Percentiles rank a stretch among this genome's conserved stretches.
phyloP scores from a whole-genome alignment of 2,797 vertebrate genomes.

The Enteromius treurensis region DNA sequence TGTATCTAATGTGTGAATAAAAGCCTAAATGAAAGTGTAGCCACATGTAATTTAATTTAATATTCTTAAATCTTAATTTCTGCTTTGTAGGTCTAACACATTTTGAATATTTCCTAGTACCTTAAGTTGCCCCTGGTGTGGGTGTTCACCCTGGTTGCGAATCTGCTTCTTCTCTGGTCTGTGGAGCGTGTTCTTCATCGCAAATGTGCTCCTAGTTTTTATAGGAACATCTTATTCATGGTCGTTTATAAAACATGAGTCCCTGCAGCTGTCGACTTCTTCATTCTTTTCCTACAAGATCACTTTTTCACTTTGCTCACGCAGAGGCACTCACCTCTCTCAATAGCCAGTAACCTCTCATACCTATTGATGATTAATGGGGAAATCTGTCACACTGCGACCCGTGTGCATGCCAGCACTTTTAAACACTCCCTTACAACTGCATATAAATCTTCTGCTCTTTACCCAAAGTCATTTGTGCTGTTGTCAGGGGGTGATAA shows the following conservation, averaged over 20 bases:
- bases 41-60: neutral
- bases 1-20: neutral
- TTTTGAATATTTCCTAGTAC: neutral
- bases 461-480: slow-evolving; percentile 76
- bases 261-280: slow-evolving; percentile 2
- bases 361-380: slow-evolving; percentile 45
- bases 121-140: neutral
- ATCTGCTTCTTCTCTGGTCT: neutral
- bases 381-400: slow-evolving; percentile 29
- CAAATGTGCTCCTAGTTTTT: neutral
- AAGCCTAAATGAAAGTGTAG: neutral
- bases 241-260: slow-evolving; percentile 30
- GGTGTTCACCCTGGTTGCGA: neutral
- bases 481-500: slow-evolving; percentile 79
- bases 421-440: slow-evolving; percentile 66
- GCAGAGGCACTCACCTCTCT: slow-evolving; percentile 38
- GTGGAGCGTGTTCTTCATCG: neutral
- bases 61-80: neutral
- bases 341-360: slow-evolving; percentile 36
- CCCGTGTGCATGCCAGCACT: slow-evolving; percentile 50
- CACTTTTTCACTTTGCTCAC: slow-evolving; percentile 35
- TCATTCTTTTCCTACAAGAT: slow-evolving; percentile 35
- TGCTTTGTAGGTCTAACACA: neutral
- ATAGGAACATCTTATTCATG: slow-evolving; percentile 23
- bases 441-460: slow-evolving; percentile 70